Percentiles rank a stretch among this genome's conserved stretches.
Evolutionary conservation across 2,797 vertebrate species (phyloP).

Genomic region (Threskiornis aethiopicus): DNA sequence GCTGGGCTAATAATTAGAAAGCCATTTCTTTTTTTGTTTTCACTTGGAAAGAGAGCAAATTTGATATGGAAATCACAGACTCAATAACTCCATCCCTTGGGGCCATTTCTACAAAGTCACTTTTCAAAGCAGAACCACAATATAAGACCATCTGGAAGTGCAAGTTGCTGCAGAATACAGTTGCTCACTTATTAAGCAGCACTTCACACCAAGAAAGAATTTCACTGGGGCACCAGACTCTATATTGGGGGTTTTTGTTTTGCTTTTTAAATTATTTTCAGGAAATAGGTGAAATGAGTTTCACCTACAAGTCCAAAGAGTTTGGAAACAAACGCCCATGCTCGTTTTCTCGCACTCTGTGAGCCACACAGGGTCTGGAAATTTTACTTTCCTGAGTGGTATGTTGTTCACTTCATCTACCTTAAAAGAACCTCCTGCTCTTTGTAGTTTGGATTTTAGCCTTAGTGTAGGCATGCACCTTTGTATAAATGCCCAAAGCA

Average conservation of each 20-base stretch:
- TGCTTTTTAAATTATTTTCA: neutral
- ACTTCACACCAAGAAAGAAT: neutral
- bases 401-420: neutral
- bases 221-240: neutral
- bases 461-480: neutral
- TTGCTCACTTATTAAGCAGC: neutral
- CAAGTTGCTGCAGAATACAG: neutral
- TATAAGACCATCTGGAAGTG: constrained; percentile 38
- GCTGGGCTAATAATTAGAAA: constrained; percentile 43
- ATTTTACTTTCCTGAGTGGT: neutral
- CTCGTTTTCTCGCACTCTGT: neutral
- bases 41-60: constrained; percentile 16
- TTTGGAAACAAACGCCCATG: neutral
- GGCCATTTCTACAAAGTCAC: constrained; percentile 38
- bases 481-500: neutral
- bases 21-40: neutral
- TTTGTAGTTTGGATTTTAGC: neutral
- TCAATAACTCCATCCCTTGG: neutral
- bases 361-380: neutral
- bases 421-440: neutral
- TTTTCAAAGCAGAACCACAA: constrained; percentile 29
- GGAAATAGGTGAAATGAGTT: neutral
- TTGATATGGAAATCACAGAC: constrained; percentile 35
- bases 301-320: neutral
- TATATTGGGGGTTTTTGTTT: neutral